Evolutionary conservation across 1,140 invertebrate species (phyloP).

Genomic region (Hylyphantes graminicola): DNA sequence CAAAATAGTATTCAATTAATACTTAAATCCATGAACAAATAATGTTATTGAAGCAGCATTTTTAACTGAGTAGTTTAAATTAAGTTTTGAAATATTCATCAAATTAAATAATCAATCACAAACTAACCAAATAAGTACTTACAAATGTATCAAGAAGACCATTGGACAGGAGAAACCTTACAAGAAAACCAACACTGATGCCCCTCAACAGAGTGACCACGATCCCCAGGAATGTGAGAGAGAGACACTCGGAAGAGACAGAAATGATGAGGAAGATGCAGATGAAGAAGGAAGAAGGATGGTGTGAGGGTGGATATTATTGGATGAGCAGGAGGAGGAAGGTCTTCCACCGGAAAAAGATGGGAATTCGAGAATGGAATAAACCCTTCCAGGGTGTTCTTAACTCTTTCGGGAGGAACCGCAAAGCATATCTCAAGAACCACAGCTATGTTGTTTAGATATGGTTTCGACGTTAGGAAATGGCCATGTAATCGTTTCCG

Average conservation of each 20-base stretch:
- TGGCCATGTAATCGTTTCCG: not conserved
- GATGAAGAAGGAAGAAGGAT: constrained; percentile 25
- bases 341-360: constrained; percentile 42
- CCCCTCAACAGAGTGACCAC: constrained; percentile 4
- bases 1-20: too few relatives aligned
- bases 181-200: constrained; percentile 19
- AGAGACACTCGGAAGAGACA: constrained; percentile 30
- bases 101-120: not conserved
- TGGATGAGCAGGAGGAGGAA: constrained; percentile 25
- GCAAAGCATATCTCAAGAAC: not conserved
- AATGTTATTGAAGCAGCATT: too few relatives aligned
- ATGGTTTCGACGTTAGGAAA: constrained; percentile 2
- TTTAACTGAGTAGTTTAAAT: too few relatives aligned
- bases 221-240: constrained; percentile 7
- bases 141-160: constrained; percentile 32
- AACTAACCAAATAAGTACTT: not conserved
- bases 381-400: not conserved
- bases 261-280: constrained; percentile 20
- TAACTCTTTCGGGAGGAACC: constrained; percentile 10
- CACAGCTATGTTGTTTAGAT: not conserved
- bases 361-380: constrained; percentile 18
- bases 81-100: too few relatives aligned
- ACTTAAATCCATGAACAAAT: too few relatives aligned
- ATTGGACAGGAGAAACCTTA: constrained; percentile 1
- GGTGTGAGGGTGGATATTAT: constrained; percentile 47